Percentiles rank a stretch among this genome's conserved stretches.
phyloP scores from a whole-genome alignment of 2,888 invertebrate species.

The Pollenia amentaria region DNA sequence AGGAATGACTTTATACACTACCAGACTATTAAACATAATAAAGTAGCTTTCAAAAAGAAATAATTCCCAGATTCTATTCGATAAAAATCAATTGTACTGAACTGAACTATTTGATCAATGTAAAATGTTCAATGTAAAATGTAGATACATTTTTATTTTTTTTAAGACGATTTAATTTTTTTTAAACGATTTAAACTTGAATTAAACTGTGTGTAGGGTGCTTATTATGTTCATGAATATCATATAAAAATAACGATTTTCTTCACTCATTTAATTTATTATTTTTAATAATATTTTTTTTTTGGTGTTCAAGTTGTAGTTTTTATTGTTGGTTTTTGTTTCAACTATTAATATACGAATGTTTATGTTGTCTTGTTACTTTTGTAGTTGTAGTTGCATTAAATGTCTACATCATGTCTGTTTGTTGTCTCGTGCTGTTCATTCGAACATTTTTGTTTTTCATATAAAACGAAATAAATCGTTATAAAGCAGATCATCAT shows the following conservation, averaged over 20 bases:
- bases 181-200: too few relatives aligned
- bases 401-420: conserved; percentile 60
- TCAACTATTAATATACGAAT: conserved; percentile 27
- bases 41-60: too few relatives aligned
- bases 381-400: conserved; percentile 42
- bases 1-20: too few relatives aligned
- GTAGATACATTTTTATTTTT: too few relatives aligned
- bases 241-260: too few relatives aligned
- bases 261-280: too few relatives aligned
- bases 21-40: too few relatives aligned
- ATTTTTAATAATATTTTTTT: background rate
- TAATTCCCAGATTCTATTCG: too few relatives aligned
- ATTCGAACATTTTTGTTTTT: conserved; percentile 28
- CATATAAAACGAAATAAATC: conserved; percentile 25
- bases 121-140: too few relatives aligned
- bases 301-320: background rate
- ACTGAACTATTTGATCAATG: too few relatives aligned
- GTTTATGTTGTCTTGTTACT: conserved; percentile 11
- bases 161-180: too few relatives aligned
- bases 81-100: too few relatives aligned
- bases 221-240: background rate
- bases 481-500: conserved; percentile 28
- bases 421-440: conserved; percentile 72
- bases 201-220: background rate
- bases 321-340: conserved; percentile 16